These are phyloP conservation scores for Pygoscelis adeliae DNA, from an alignment of 2,113 vertebrate genomes.

Conservation along the genomic window DNA sequence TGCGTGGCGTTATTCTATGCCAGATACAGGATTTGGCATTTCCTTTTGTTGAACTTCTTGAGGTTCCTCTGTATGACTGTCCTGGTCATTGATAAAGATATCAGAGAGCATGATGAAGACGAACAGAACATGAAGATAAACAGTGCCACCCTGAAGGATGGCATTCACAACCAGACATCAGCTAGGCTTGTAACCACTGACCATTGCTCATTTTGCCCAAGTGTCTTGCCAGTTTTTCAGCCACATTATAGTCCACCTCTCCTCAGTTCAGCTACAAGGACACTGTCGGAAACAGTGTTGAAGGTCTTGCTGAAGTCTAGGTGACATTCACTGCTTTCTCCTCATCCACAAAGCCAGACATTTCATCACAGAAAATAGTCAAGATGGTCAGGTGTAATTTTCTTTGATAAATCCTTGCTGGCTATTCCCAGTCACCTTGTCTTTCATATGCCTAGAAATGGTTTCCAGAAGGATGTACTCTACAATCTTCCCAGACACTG, in stretches of 20 bases:
- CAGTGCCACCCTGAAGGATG: neutral
- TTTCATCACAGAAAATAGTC: neutral
- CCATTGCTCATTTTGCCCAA: neutral
- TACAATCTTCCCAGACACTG: neutral
- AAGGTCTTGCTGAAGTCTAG: neutral
- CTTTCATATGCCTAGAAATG: neutral
- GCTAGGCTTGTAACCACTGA: neutral
- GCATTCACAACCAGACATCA: neutral
- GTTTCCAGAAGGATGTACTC: neutral
- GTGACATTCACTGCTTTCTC: neutral
- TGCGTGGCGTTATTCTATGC: neutral
- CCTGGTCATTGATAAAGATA: neutral
- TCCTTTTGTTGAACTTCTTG: neutral
- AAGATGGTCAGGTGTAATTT: neutral
- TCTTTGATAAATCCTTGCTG: neutral
- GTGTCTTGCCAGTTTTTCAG: neutral
- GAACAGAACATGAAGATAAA: neutral
- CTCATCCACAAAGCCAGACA: neutral
- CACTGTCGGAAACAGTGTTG: neutral
- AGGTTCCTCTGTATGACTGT: neutral
- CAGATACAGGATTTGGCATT: neutral
- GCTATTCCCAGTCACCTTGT: neutral
- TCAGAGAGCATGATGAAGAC: neutral
- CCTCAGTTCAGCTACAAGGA: neutral
- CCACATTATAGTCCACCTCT: neutral